A percentile compares a stretch with the other conserved stretches of the same genome.
Conservation (phyloP, 2,113 vertebrate genomes). For the Oreocharis arfaki region DNA sequence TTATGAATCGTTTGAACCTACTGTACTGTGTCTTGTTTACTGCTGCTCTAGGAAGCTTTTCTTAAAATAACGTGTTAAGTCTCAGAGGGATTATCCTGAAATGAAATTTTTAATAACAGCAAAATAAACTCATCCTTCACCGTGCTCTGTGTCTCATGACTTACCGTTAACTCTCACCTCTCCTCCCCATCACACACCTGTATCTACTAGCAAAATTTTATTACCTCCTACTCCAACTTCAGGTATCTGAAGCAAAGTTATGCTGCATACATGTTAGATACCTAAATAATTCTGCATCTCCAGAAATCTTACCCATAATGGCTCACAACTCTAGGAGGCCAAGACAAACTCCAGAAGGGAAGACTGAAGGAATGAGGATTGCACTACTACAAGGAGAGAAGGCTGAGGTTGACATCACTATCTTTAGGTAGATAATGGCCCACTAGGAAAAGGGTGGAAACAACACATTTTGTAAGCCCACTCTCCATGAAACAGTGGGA, state of each 20-base stretch:
- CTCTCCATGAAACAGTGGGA: not conserved
- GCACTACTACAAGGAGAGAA: not conserved
- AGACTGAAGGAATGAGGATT: not conserved
- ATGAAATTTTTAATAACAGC: constrained; percentile 57
- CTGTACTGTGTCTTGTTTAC: constrained; percentile 45
- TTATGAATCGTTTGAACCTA: constrained; percentile 19
- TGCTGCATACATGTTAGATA: not conserved
- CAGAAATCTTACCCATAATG: not conserved
- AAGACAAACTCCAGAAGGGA: not conserved
- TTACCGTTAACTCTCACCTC: constrained; percentile 23
- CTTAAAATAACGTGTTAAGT: constrained; percentile 45
- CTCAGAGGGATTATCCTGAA: constrained; percentile 52
- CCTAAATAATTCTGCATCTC: not conserved
- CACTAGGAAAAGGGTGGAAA: not conserved
- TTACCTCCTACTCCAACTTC: not conserved
- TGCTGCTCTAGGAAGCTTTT: constrained; percentile 39
- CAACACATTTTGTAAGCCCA: not conserved
- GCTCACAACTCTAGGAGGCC: not conserved
- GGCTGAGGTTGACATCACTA: fast-evolving
- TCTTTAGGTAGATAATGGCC: not conserved
- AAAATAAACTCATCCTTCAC: constrained; percentile 58
- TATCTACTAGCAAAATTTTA: not conserved
- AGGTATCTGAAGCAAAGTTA: not conserved
- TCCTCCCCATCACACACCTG: not conserved
- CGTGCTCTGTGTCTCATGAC: not conserved